phyloP scores from a whole-genome alignment of 1,140 invertebrate species.

The Brachionus angularis region DNA sequence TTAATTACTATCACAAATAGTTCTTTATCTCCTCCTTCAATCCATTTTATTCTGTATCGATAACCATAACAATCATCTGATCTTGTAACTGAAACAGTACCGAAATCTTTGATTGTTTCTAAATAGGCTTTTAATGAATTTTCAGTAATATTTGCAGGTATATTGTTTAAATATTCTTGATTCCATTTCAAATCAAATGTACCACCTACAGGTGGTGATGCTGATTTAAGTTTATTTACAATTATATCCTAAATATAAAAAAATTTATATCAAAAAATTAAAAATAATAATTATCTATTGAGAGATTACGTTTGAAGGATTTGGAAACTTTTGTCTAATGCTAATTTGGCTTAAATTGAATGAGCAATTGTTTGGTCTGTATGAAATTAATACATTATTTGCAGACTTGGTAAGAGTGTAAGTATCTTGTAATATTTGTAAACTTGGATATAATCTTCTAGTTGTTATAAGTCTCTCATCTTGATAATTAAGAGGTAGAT shows the following conservation, averaged over 20 bases:
- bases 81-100: neutral
- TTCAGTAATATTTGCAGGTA: neutral
- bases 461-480: constrained; percentile 1
- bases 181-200: neutral
- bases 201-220: neutral
- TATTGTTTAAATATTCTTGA: neutral
- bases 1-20: no score
- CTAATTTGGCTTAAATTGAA: no score
- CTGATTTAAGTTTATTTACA: neutral
- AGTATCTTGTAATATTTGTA: neutral
- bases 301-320: no score
- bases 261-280: neutral
- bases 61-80: constrained; percentile 45
- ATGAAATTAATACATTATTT: neutral
- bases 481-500: neutral
- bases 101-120: neutral
- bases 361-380: constrained; percentile 36
- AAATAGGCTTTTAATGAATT: neutral
- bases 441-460: constrained; percentile 25
- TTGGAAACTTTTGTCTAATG: neutral
- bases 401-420: neutral
- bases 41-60: constrained; percentile 45
- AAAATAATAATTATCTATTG: neutral
- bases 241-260: neutral
- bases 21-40: constrained; percentile 47